Conservation (phyloP, 1,140 invertebrate species). For the Pinna nobilis region DNA sequence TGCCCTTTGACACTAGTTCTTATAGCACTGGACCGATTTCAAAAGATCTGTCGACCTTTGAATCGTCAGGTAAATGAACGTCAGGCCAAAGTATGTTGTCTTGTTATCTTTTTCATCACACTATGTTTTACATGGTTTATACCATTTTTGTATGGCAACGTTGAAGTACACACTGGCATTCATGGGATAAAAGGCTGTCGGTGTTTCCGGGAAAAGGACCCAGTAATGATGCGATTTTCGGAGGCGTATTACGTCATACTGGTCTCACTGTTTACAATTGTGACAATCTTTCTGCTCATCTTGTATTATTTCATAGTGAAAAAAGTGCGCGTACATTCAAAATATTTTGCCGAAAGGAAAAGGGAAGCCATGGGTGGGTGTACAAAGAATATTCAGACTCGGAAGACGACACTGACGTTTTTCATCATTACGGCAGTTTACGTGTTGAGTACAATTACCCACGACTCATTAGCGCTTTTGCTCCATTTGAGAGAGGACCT, state of each 20-base stretch:
- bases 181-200: conserved; percentile 35
- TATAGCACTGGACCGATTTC: conserved; percentile 64
- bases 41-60: conserved; percentile 61
- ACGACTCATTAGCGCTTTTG: conserved; percentile 39
- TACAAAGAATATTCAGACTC: neutral
- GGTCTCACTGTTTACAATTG: conserved; percentile 18
- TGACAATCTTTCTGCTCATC: conserved; percentile 10
- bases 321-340: conserved; percentile 15
- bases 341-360: conserved; percentile 3
- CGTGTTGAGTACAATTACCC: conserved; percentile 42
- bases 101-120: conserved; percentile 44
- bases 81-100: conserved; percentile 53
- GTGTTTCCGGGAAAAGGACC: conserved; percentile 47
- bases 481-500: conserved; percentile 45
- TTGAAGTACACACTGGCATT: conserved; percentile 33
- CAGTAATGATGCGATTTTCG: neutral
- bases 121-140: conserved; percentile 58
- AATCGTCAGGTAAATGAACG: conserved; percentile 42
- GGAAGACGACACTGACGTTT: conserved; percentile 51
- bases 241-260: conserved; percentile 15
- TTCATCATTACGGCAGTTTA: conserved; percentile 46
- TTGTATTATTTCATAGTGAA: conserved; percentile 32
- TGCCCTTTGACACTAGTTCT: conserved; percentile 52
- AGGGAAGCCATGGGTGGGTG: neutral
- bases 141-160: conserved; percentile 56